Evolutionary conservation across 2,888 invertebrate genomes (phyloP), one percentile per base, ranked within the genome.

Genomic region (Ametastegia equiseti): DNA sequence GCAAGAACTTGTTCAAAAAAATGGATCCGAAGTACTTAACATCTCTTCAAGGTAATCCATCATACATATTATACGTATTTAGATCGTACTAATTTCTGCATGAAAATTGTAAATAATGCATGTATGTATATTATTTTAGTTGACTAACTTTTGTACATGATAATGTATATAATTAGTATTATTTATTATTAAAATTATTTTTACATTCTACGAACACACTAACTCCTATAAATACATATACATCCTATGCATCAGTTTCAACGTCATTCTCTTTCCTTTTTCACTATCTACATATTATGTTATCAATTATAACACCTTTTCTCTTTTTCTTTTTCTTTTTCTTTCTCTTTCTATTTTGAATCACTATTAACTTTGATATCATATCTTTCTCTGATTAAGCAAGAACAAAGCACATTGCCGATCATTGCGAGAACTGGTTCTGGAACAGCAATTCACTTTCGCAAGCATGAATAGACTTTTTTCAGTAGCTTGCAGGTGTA

Each of bases 1-100:
- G 87, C 96, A 95, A 87, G 95, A 96, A 85, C 92, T 93, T 89
- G 90, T 92, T 86, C 90, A 92, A 83, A 93, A 93, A 83, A 93
- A 93, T 82, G 90, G 93, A 60, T 89, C 92, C 78, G 93, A 93
- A 85, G 84, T 91, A 80, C 89, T 92, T 47, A 90, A 88, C 80
- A 88, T 89, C 82, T 86, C 89, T 9, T 82, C 88, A 33, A 89
- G 88, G 90, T 90, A 86, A 81, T 81, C 81, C 47, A 67, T 77
- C 6, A 23, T 23, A 67, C 60, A 23, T 15, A 42, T 42, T 42
- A 42, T 42, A 42, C 42, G 6, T 42, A 42, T 42, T 42, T 9
- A n/a, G n/a, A n/a, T n/a, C n/a, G n/a, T n/a, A n/a, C n/a, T n/a
- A n/a, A 27, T 75, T 81, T 42, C 23, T 54, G 47, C 39, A 47